Conservation (phyloP, 2,888 invertebrate genomes). For the Monoplex corrugatus region DNA sequence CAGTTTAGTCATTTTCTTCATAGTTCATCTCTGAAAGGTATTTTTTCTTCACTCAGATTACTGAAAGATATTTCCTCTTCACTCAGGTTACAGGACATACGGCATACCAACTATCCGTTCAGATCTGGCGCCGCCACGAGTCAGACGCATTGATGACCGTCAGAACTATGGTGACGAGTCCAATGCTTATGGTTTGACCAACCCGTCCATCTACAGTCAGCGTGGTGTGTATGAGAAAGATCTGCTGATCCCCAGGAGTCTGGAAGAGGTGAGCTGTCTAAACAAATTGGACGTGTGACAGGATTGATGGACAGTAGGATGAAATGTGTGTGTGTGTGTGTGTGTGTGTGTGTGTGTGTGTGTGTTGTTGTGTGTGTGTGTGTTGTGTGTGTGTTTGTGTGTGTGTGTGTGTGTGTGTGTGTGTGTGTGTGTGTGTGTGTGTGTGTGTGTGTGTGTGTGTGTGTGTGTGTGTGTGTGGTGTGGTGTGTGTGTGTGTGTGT, state of each 20-base stretch:
- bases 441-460: neutral
- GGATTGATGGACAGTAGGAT: neutral
- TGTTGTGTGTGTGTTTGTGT: no score
- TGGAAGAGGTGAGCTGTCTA: constrained; percentile 74
- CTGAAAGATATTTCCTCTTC: no score
- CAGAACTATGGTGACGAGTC: constrained; percentile 80
- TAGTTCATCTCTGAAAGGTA: no score
- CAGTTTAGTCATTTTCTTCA: no score
- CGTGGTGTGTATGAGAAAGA: constrained; percentile 79
- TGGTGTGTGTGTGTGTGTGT: neutral
- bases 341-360: neutral
- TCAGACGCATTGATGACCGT: constrained; percentile 74
- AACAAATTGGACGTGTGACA: neutral
- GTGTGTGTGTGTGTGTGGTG: neutral
- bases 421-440: constrained; percentile 26
- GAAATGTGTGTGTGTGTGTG: neutral
- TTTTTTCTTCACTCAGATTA: no score
- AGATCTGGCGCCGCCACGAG: constrained; percentile 77
- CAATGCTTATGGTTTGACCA: constrained; percentile 76
- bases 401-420: neutral
- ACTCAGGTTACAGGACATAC: constrained; percentile 77
- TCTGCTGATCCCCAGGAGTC: constrained; percentile 75
- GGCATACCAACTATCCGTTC: constrained; percentile 80
- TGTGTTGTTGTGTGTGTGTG: no score
- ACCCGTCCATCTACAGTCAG: constrained; percentile 78